These are phyloP conservation scores for Thomomys bottae DNA, from an alignment of 2,113 vertebrate genomes.

Conservation along the genomic window DNA sequence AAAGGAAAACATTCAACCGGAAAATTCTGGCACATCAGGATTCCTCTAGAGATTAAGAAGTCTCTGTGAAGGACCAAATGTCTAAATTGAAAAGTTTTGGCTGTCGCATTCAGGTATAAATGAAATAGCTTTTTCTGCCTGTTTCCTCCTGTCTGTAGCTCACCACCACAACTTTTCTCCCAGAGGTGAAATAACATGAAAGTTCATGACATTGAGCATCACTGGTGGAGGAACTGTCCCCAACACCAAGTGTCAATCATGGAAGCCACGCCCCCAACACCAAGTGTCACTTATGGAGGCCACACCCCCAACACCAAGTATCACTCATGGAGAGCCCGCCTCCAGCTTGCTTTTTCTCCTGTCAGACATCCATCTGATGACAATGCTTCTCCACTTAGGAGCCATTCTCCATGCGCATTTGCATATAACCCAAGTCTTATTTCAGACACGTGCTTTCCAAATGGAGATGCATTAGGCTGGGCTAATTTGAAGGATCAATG, in stretches of 20 bases:
- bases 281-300: too few species aligned
- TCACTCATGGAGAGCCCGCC: too few species aligned
- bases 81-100: slow-evolving; percentile 65
- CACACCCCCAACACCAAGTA: too few species aligned
- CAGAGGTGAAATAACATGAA: slow-evolving; percentile 55
- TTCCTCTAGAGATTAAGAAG: slow-evolving; percentile 65
- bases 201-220: background rate
- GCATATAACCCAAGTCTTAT: background rate
- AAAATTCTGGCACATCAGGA: slow-evolving; percentile 66
- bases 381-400: background rate
- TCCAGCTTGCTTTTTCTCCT: background rate
- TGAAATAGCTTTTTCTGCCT: slow-evolving; percentile 27
- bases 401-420: background rate
- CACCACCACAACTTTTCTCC: slow-evolving; percentile 34
- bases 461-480: background rate
- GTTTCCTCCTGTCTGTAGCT: slow-evolving; percentile 2
- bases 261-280: background rate
- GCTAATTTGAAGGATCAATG: slow-evolving; percentile 18
- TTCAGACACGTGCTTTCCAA: background rate
- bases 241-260: background rate
- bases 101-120: slow-evolving; percentile 34
- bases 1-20: slow-evolving; percentile 72
- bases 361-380: background rate
- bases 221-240: background rate
- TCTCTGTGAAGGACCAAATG: slow-evolving; percentile 50